Evolutionary conservation across 2,797 vertebrate species (phyloP), one percentile per base, ranked within the genome.

Genomic region (Hozukius guyotensis): DNA sequence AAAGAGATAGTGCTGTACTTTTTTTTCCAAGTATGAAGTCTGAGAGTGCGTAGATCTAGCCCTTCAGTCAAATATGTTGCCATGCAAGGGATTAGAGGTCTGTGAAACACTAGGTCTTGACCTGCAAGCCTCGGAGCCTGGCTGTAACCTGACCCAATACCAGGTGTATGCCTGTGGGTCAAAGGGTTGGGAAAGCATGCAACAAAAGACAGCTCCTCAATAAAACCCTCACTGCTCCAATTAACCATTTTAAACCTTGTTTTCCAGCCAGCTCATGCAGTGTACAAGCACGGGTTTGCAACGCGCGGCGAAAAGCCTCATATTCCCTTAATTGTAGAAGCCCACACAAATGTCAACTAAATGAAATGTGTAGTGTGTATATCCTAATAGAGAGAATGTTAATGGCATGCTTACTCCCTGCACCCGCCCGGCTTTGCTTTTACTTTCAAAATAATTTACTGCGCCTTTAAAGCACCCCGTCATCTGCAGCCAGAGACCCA

Each of bases 91-190:
- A 96, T 96, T 96, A 96, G 93, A 83, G 90, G 87, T 92, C 94
- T 97, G 94, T 95, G 95, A 96, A 94, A 94, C 93, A 92, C 95
- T 92, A 93, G 97, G 96, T 97, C 97, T 95, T 97, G 98, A 98
- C 97, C 98, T 93, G 89, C 67, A 92, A 95, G 94, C 92, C 94
- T 94, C 71, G 91, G 93, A 96, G 96, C 95, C 89, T 92, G 93
- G 95, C 92, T 95, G 98, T 97, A 99, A 99, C 95, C 96, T 97
- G 96, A 99, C 96, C 96, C 94, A 78, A 87, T 93, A 94, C 97
- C 98, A 99, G 98, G 98, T 99, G 98, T 97, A 94, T 97, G 97
- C 97, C 97, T 97, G 93, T 93, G 94, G 97, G 98, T 97, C 97
- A 97, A 93, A 95, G 92, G 94, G 87, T 95, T 95, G 95, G 92